These are phyloP conservation scores for Natrix natrix DNA, from an alignment of 2,797 vertebrate species.

Conservation along the genomic window DNA sequence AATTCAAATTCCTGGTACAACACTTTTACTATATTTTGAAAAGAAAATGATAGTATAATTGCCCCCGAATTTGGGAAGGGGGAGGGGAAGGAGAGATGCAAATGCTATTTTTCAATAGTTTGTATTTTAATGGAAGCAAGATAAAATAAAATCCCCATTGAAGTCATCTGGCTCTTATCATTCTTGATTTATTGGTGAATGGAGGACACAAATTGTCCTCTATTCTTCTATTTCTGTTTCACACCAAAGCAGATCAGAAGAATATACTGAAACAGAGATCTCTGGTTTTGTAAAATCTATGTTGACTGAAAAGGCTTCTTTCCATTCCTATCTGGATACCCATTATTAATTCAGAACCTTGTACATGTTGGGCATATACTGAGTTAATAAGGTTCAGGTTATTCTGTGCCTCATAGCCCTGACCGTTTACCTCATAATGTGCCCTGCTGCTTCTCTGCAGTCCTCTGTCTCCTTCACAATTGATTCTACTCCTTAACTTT, in stretches of 20 bases:
- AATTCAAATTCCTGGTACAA: background rate
- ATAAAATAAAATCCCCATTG: background rate
- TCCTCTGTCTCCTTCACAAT: background rate
- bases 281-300: background rate
- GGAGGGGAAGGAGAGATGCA: background rate
- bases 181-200: background rate
- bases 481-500: background rate
- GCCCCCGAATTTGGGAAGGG: no score
- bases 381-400: background rate
- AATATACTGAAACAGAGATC: background rate
- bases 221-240: background rate
- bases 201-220: background rate
- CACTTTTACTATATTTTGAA: background rate
- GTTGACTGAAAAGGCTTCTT: background rate
- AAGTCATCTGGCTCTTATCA: background rate
- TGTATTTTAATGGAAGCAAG: background rate
- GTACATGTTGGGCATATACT: background rate
- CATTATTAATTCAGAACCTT: background rate
- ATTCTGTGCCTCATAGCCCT: no score
- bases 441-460: background rate
- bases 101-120: background rate
- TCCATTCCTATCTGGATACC: background rate
- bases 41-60: background rate
- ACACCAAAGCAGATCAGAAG: background rate
- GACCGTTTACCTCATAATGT: background rate